Evolutionary conservation across 2,113 vertebrate species (phyloP), one percentile per base, ranked within the genome.

Genomic region (Stigmatopora nigra): DNA sequence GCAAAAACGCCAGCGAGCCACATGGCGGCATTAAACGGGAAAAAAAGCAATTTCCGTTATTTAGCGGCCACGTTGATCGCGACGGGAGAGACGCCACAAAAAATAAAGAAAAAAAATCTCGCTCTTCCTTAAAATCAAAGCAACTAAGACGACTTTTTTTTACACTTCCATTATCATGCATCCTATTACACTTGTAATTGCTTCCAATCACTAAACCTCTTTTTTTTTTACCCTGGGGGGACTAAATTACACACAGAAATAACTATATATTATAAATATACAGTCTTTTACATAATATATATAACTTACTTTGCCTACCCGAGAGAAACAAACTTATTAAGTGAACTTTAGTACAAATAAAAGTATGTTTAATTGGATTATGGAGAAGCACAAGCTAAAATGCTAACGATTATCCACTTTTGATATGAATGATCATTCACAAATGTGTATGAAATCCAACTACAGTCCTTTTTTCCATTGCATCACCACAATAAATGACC

Each of bases 11-110:
- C 69, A 15, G 63, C 2, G 62, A 85, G 46, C 85, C 70, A 56
- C 85, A 84, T 64, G 84, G 71, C 79, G 46, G 74, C 82, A 84
- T 86, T 85, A 82, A 82, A 82, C 72, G 19, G 48, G 65, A 76
- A 60, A 76, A 77, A 85, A 86, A 86, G 81, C 85, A 84, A 88
- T 88, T 85, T 87, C 81, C 85, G 80, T 77, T 84, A 76, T 83
- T 84, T 83, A 64, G 71, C 22, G 76, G 79, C 66, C 76, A 48
- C 73, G 60, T 73, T 55, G 45, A 59, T 17, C 25, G 48, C 67
- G 48, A 22, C 15, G 35, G 60, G 44, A 19, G 19, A 14, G 4
- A 22, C 44, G 53, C 78, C n/a, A n/a, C n/a, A n/a, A n/a, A n/a
- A n/a, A n/a, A n/a, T n/a, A 31, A 31, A 31, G 80, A 70, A 67